Conservation (phyloP, 2,888 invertebrate genomes). For the Tanypteryx hageni region DNA sequence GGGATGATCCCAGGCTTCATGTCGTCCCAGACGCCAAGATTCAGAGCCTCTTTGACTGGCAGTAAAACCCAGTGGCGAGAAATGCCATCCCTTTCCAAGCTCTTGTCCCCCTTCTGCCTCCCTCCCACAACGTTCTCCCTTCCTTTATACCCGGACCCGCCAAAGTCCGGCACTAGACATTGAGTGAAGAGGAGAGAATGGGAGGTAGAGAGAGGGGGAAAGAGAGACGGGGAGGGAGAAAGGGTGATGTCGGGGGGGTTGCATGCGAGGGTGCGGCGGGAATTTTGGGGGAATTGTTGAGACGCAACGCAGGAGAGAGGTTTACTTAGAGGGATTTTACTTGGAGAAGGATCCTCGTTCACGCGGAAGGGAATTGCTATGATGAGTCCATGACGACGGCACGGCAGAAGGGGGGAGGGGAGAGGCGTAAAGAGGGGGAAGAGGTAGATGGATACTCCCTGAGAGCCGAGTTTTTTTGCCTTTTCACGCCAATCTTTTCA, state of each 20-base stretch:
- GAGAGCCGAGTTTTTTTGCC: neutral
- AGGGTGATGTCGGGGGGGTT: no score
- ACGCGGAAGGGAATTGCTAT: no score
- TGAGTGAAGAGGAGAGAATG: neutral
- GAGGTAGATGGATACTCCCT: no score
- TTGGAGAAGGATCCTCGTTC: no score
- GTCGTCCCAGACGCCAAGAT: slow-evolving; percentile 19
- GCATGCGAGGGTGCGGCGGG: neutral
- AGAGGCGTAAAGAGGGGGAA: neutral
- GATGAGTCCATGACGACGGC: no score
- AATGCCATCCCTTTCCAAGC: neutral
- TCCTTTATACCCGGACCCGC: neutral
- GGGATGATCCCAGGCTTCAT: neutral
- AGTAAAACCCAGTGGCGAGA: slow-evolving; percentile 28
- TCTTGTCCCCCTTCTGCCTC: no score
- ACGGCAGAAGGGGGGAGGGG: neutral
- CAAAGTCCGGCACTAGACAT: neutral
- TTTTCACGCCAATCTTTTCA: neutral
- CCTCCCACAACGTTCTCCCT: no score
- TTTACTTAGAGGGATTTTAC: neutral
- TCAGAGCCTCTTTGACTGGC: slow-evolving; percentile 17
- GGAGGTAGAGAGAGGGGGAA: no score
- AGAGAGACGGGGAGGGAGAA: no score
- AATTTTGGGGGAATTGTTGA: slow-evolving; percentile 6
- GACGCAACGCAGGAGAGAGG: neutral